Evolutionary conservation across 2,888 invertebrate species (phyloP), one percentile per base, ranked within the genome.

Genomic region (Hypercompe scribonia): DNA sequence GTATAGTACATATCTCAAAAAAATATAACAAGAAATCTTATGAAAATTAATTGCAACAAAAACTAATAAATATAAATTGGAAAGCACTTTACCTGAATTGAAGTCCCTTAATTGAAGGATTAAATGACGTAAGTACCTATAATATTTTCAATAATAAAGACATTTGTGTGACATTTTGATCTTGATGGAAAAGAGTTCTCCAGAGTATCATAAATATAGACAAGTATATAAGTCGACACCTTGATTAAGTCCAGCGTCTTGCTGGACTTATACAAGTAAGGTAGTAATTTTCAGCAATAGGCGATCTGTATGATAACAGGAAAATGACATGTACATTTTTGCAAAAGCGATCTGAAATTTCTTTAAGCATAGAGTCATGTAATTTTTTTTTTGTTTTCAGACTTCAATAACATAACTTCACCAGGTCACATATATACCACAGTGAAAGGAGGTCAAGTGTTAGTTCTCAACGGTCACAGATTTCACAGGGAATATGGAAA

Each of bases 401-500:
- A 58, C 18, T 28, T 33, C 21, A 71, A 39, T 58, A 34, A 54
- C 18, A 1, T 15, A 28, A 11, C 15, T 34, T 39, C 73, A n/a
- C 28, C 79, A 86, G 89, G 86, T 75, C 83, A 84, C 39, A 90
- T 93, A 73, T 80, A 87, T 21, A 82, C 83, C 1, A 92, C 91
- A 4, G 65, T 80, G 1, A 92, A 90, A 80, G 93, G 93, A 18
- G 90, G 90, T 0, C 88, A 90, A 78, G 88, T 92, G 4, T 78
- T 93, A 13, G 4, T 91, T 11, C 81, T 91, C 24, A 79, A 81
- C 3, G 90, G 90, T 0, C 82, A 92, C 72, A 87, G 90, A 1
- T 93, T 90, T 78, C 87, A 92, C 74, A 85, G 89, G 11, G 90
- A 92, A 58, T 92, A 92, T 63, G 89, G 87, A 0, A 89, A 88